Conservation (phyloP, 2,888 invertebrate genomes). For the Alitta virens region DNA sequence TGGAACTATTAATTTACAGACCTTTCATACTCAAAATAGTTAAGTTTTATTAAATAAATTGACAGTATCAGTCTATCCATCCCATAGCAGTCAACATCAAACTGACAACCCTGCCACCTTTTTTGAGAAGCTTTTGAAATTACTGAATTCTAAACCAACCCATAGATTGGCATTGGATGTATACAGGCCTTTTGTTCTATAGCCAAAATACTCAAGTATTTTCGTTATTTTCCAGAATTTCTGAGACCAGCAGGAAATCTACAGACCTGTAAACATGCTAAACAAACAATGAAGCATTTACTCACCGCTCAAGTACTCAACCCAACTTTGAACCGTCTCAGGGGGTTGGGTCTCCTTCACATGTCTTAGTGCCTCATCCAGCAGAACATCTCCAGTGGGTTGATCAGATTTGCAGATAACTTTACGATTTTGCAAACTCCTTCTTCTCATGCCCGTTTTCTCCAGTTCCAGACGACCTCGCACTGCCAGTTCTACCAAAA, state of each 20-base stretch:
- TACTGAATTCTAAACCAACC: no score
- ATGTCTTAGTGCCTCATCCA: conserved; percentile 87
- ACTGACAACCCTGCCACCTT: no score
- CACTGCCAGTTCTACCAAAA: conserved; percentile 93
- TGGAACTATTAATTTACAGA: no score
- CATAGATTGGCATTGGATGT: not conserved
- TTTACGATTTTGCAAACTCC: conserved; percentile 84
- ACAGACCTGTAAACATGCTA: no score
- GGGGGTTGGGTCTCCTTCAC: conserved; percentile 97
- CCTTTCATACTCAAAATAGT: no score
- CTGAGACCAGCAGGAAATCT: no score
- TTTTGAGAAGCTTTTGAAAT: no score
- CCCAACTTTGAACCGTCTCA: conserved; percentile 98
- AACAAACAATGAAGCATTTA: no score
- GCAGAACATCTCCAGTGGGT: conserved; percentile 93
- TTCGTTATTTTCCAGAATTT: no score
- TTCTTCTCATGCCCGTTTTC: conserved; percentile 86
- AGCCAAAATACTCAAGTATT: not conserved
- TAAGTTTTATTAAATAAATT: no score
- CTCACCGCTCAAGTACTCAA: conserved; percentile 96
- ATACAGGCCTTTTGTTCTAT: not conserved
- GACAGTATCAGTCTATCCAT: no score
- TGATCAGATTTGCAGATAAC: conserved; percentile 74
- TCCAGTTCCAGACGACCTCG: conserved; percentile 94
- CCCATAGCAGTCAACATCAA: no score